Evolutionary conservation across 2,888 invertebrate genomes (phyloP), one percentile per base, ranked within the genome.

Genomic region (Trissonchulus sp.): DNA sequence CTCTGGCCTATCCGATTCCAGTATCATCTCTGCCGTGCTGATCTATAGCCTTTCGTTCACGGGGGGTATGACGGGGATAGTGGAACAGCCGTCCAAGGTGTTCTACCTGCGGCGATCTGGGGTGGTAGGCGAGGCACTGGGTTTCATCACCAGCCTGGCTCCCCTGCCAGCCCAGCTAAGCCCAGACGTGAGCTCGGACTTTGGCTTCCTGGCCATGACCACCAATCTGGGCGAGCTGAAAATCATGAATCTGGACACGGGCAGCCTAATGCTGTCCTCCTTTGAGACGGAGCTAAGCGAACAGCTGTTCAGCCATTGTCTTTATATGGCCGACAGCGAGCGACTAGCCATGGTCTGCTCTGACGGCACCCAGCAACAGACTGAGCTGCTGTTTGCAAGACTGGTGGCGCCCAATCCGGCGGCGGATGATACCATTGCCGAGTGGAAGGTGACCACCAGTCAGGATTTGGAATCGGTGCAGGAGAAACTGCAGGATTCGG

Each of bases 221-320:
- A 91, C 92, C 78, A 87, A 88, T 0, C 91, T 91, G 82, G 93
- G 93, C 2, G 88, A 88, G 69, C 88, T 94, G 48, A 88, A 91
- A 81, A 85, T 94, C 68, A 88, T 92, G 76, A 90, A 90, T 60
- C 84, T 93, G 63, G 88, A 89, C n/a, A 35, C 71, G 34, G 71
- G 71, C 8, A 15, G 8, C 48, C 23, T 15, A 15, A 23, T 48
- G 48, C 48, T 48, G 48, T 48, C 8, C 48, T 48, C 48, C 23
- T 48, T 23, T 8, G 48, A 48, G 48, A 23, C 8, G 8, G 48
- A 48, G 8, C 48, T 48, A 48, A 48, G 48, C 48, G 8, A 48
- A 8, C 48, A 15, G 48, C 8, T 15, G 48, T 23, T 48, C 8
- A 48, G 48, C 48, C 8, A 8, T 48, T 48, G 48, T 48, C 23